These are phyloP conservation scores for Actinemys pallida DNA, from an alignment of 2,113 vertebrate species.

Conservation along the genomic window DNA sequence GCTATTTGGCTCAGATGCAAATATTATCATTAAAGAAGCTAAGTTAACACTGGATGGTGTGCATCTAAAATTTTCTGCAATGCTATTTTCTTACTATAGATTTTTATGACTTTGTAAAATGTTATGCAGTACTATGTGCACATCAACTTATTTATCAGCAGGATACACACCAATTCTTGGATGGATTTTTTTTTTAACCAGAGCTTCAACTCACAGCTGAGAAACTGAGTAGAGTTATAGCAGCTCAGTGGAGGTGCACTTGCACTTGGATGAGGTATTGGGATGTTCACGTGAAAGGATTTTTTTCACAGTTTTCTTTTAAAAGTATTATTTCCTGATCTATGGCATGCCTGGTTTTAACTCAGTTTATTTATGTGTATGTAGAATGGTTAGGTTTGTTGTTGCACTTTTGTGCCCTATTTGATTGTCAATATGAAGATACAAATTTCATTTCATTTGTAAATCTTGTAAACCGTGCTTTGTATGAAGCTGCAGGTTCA, in stretches of 20 bases:
- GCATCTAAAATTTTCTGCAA: not conserved
- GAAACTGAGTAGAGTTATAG: not conserved
- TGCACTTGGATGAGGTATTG: not conserved
- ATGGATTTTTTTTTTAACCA: not conserved
- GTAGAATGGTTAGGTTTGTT: not conserved
- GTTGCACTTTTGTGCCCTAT: not conserved
- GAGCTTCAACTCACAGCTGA: not conserved
- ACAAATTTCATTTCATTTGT: constrained; percentile 8
- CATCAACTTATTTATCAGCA: not conserved
- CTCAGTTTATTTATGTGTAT: constrained; percentile 39
- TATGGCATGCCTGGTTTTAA: constrained; percentile 34
- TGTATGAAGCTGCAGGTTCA: not conserved
- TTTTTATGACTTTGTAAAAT: not conserved
- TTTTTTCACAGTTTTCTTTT: not conserved
- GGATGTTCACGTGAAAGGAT: not conserved
- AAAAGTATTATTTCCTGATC: constrained; percentile 44
- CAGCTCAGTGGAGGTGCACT: not conserved
- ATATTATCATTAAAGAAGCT: not conserved
- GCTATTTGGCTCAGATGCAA: not conserved
- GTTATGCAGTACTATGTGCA: not conserved
- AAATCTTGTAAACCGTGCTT: not conserved
- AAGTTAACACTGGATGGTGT: not conserved
- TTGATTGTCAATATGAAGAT: constrained; percentile 18
- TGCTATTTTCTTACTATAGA: not conserved
- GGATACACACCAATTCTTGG: not conserved